Percentiles rank a stretch among this genome's conserved stretches.
These are phyloP conservation scores for Metridium senile DNA, from an alignment of 92 coral and sea anemone species.

Conservation along the genomic window DNA sequence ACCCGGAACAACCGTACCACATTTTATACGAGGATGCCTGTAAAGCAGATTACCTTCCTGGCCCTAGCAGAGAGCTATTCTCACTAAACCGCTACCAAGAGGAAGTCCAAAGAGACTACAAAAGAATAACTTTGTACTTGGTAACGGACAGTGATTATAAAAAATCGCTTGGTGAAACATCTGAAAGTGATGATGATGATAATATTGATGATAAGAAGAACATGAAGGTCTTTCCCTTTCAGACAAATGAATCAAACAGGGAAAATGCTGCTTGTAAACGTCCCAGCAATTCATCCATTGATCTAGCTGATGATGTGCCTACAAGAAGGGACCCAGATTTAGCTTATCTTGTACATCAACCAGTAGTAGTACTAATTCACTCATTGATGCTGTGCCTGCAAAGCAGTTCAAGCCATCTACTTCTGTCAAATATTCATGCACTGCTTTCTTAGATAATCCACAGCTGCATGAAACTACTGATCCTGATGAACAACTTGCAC, in stretches of 20 bases:
- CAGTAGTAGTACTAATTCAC: background rate
- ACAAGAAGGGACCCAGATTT: background rate
- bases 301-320: conserved; percentile 1
- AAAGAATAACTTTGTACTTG: conserved; percentile 54
- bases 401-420: too few relatives aligned
- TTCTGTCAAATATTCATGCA: too few relatives aligned
- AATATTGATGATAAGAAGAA: conserved; percentile 14
- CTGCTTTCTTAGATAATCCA: background rate
- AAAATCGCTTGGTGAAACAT: conserved; percentile 32
- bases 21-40: conserved; percentile 60
- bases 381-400: too few relatives aligned
- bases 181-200: conserved; percentile 5
- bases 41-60: conserved; percentile 58
- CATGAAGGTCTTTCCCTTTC: background rate
- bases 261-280: background rate
- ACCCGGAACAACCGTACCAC: conserved; percentile 38
- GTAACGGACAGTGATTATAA: conserved; percentile 45
- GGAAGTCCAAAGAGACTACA: conserved; percentile 49
- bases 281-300: conserved; percentile 15
- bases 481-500: conserved; percentile 20
- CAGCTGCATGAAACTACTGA: background rate
- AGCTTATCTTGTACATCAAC: background rate
- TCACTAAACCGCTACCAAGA: conserved; percentile 47
- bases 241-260: too few relatives aligned
- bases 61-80: conserved; percentile 41